Conservation (phyloP, 2,113 vertebrate species). For the Elephantulus edwardii region DNA sequence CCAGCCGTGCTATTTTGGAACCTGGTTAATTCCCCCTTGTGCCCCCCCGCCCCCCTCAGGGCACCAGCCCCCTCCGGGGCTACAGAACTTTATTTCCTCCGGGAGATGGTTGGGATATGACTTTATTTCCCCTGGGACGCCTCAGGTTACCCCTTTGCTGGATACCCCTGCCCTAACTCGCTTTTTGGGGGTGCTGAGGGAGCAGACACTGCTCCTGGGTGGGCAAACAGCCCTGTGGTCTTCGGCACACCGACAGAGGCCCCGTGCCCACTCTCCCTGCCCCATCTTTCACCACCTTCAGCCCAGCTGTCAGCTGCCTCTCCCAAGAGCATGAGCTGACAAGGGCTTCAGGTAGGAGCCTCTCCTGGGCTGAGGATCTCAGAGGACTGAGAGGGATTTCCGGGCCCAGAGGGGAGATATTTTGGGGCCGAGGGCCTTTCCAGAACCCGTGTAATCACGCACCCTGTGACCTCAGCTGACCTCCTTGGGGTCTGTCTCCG, state of each 20-base stretch:
- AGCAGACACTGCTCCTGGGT: background rate
- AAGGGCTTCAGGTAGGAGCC: constrained; percentile 36
- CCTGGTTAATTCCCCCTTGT: constrained; percentile 76
- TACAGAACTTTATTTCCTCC: background rate
- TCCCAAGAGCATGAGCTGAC: background rate
- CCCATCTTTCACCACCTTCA: background rate
- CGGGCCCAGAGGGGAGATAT: constrained; percentile 18
- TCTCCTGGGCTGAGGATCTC: background rate
- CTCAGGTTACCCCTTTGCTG: background rate
- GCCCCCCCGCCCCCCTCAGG: constrained; percentile 49
- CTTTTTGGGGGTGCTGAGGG: background rate
- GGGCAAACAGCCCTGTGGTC: background rate
- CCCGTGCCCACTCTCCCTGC: background rate
- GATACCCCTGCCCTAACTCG: background rate
- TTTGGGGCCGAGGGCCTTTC: constrained; percentile 67
- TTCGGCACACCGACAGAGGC: no score
- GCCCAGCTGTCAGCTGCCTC: constrained; percentile 51
- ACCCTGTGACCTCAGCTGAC: background rate
- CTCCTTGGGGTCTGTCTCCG: background rate
- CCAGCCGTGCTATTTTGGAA: constrained; percentile 85
- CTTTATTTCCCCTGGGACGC: background rate
- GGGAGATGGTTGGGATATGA: background rate
- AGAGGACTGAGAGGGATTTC: constrained; percentile 65
- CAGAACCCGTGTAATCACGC: background rate
- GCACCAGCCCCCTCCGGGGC: constrained; percentile 23